A percentile compares a stretch with the other conserved stretches of the same genome.
These are phyloP conservation scores for Allobates femoralis DNA, from an alignment of 2,797 vertebrate species.

Conservation along the genomic window DNA sequence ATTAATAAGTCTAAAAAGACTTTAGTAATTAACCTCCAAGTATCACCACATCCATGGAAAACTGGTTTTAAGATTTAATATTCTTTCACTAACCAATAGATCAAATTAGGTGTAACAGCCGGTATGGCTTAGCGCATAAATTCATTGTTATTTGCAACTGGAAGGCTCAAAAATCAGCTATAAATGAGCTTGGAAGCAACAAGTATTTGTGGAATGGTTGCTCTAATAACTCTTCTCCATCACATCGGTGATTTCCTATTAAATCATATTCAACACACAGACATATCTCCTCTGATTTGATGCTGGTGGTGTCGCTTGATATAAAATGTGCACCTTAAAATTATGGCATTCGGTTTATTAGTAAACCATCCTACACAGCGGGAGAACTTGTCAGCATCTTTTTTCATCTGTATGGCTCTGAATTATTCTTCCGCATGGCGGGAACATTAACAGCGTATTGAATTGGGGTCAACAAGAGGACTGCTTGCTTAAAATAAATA, in stretches of 20 bases:
- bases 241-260: slow-evolving; percentile 4
- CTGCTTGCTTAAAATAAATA: slow-evolving; percentile 41
- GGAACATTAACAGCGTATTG: slow-evolving; percentile 23
- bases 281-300: slow-evolving; percentile 7
- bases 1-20: too few species aligned
- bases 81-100: too few species aligned
- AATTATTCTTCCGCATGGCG: slow-evolving; percentile 29
- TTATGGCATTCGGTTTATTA: slow-evolving; percentile 36
- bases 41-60: too few species aligned
- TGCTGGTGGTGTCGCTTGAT: background rate
- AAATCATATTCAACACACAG: slow-evolving; percentile 26
- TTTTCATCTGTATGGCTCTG: slow-evolving; percentile 38
- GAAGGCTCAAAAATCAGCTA: background rate
- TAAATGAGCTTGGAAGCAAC: background rate
- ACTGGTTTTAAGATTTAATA: too few species aligned
- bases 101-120: too few species aligned
- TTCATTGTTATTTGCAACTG: too few species aligned
- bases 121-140: background rate
- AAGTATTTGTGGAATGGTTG: background rate
- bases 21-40: too few species aligned
- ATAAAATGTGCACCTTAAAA: slow-evolving; percentile 30
- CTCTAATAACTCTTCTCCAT: background rate
- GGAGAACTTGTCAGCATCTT: slow-evolving; percentile 40
- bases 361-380: slow-evolving; percentile 25
- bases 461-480: slow-evolving; percentile 50